Evolutionary conservation across 2,797 vertebrate species (phyloP).

Genomic region (Trichosurus vulpecula): DNA sequence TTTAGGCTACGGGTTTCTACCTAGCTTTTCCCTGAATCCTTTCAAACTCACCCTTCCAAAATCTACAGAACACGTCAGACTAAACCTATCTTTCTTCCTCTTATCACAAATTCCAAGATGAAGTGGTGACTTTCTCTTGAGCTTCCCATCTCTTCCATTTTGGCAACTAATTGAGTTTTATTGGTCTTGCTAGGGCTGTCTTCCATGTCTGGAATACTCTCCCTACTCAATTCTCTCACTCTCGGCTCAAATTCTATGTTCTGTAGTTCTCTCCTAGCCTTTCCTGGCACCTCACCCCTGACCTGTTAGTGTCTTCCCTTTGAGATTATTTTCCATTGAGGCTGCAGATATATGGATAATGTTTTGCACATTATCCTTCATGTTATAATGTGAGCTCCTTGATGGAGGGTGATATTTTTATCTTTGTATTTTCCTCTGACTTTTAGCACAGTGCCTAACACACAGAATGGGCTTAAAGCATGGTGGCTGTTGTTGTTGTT

Average conservation of each 20-base stretch:
- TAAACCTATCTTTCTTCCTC: neutral
- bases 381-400: neutral
- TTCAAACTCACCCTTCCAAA: neutral
- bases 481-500: too few species aligned
- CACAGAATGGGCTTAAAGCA: neutral
- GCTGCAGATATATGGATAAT: neutral
- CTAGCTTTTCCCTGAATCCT: neutral
- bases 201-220: neutral
- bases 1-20: neutral
- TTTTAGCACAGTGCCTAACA: neutral
- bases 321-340: neutral
- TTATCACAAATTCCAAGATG: neutral
- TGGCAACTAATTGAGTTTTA: neutral
- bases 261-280: neutral
- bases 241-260: neutral
- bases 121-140: neutral
- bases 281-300: neutral
- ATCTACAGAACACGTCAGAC: neutral
- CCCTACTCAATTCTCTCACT: neutral
- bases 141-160: neutral
- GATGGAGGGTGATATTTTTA: neutral
- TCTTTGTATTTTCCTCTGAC: neutral
- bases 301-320: neutral
- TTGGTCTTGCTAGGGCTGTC: neutral
- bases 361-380: neutral